Conservation (phyloP, 2,888 invertebrate genomes). For the Teinopalpus imperialis region DNA sequence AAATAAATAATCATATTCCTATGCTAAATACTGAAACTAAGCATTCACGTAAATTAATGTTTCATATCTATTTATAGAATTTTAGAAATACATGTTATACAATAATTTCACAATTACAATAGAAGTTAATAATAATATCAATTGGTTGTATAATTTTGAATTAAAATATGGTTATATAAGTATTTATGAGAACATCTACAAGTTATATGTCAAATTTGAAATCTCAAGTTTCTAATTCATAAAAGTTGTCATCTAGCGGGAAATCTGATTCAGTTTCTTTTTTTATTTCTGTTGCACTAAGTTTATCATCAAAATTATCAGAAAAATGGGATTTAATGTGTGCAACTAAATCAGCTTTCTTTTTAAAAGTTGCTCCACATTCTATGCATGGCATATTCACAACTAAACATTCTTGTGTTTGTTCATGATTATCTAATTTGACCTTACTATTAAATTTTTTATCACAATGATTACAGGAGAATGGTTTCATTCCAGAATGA, state of each 20-base stretch:
- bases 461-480: constrained; percentile 85
- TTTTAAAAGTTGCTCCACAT: constrained; percentile 83
- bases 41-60: neutral
- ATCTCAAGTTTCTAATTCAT: constrained; percentile 67
- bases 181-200: no score
- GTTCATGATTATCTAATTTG: constrained; percentile 85
- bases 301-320: constrained; percentile 72
- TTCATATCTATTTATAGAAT: no score
- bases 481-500: constrained; percentile 86
- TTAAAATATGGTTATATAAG: no score
- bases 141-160: no score
- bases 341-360: constrained; percentile 80
- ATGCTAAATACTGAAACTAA: neutral
- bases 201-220: constrained; percentile 33
- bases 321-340: constrained; percentile 82
- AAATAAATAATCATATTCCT: no score
- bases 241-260: constrained; percentile 62
- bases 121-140: no score
- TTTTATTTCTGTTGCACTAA: constrained; percentile 57
- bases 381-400: constrained; percentile 83
- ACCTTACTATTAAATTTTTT: constrained; percentile 86
- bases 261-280: constrained; percentile 66
- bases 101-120: neutral
- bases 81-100: neutral
- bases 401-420: constrained; percentile 83